Conservation (phyloP, 2,797 vertebrate species). For the Trematomus bernacchii region DNA sequence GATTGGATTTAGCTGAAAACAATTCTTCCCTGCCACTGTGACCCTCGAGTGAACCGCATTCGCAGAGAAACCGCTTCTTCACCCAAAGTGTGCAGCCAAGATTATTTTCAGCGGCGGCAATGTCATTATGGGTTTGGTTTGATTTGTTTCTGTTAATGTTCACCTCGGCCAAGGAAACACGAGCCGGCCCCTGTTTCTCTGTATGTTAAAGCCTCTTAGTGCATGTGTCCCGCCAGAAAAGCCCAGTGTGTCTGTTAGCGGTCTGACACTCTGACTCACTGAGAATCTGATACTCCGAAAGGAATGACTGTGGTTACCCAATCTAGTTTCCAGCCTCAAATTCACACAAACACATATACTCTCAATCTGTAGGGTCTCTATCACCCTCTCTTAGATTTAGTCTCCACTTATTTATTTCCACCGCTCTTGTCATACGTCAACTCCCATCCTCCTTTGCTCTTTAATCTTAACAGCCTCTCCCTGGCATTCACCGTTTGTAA, state of each 20-base stretch:
- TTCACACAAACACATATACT: constrained; percentile 3
- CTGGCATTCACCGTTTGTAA: constrained; percentile 63
- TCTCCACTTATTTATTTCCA: constrained; percentile 45
- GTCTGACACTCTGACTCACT: constrained; percentile 66
- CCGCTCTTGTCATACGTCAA: constrained; percentile 35
- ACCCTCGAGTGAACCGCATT: constrained; percentile 72
- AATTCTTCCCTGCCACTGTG: constrained; percentile 61
- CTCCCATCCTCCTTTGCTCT: constrained; percentile 46
- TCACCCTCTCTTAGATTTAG: constrained; percentile 36
- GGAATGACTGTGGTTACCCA: constrained; percentile 59
- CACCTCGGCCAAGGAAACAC: constrained; percentile 45
- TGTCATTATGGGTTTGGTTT: constrained; percentile 62
- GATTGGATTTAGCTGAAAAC: constrained; percentile 71
- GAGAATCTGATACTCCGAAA: constrained; percentile 64
- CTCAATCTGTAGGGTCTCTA: background rate
- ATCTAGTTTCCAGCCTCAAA: constrained; percentile 25
- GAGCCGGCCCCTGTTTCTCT: constrained; percentile 34
- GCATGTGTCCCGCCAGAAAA: constrained; percentile 47
- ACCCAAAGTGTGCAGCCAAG: constrained; percentile 49
- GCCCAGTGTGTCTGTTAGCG: constrained; percentile 58
- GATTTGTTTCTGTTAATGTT: constrained; percentile 71
- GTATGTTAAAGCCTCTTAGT: constrained; percentile 32
- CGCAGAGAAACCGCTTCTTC: constrained; percentile 55
- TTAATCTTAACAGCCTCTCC: constrained; percentile 56
- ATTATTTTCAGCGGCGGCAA: constrained; percentile 59